Evolutionary conservation across 2,797 vertebrate species (phyloP).

Genomic region (Rhinichthys osculus): DNA sequence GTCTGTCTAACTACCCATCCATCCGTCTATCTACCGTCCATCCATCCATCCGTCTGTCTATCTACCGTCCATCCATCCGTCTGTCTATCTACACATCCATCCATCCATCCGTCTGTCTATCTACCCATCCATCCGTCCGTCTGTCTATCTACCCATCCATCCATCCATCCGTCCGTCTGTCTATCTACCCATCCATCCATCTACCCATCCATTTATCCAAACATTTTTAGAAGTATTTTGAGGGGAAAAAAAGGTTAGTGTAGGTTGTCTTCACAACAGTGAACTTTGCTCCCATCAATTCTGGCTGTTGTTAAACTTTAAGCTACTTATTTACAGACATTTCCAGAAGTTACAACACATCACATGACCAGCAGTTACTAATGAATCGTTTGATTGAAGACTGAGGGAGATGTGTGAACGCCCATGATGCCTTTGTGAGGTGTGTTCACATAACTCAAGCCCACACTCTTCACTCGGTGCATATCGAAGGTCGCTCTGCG

Average conservation of each 20-base stretch:
- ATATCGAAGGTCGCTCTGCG: constrained; percentile 3
- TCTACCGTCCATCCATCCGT: too few relatives aligned
- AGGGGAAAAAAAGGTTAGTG: too few relatives aligned
- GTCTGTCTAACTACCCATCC: accelerated
- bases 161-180: too few relatives aligned
- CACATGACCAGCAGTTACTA: background rate
- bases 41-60: accelerated
- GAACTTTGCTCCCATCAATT: background rate
- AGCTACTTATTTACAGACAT: background rate
- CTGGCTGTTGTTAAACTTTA: background rate
- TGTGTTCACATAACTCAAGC: constrained; percentile 68
- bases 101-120: accelerated
- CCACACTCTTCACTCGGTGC: background rate
- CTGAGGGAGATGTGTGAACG: constrained; percentile 56
- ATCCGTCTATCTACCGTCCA: accelerated
- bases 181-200: too few relatives aligned
- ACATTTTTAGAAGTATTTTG: too few relatives aligned
- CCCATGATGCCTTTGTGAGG: constrained; percentile 64
- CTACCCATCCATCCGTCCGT: too few relatives aligned
- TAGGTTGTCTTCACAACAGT: background rate
- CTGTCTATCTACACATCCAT: too few relatives aligned
- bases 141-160: too few relatives aligned
- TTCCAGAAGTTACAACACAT: background rate
- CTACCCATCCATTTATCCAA: too few relatives aligned
- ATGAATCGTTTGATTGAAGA: constrained; percentile 16